Evolutionary conservation across 2,113 vertebrate genomes (phyloP).

Genomic region (Ctenomys sociabilis): DNA sequence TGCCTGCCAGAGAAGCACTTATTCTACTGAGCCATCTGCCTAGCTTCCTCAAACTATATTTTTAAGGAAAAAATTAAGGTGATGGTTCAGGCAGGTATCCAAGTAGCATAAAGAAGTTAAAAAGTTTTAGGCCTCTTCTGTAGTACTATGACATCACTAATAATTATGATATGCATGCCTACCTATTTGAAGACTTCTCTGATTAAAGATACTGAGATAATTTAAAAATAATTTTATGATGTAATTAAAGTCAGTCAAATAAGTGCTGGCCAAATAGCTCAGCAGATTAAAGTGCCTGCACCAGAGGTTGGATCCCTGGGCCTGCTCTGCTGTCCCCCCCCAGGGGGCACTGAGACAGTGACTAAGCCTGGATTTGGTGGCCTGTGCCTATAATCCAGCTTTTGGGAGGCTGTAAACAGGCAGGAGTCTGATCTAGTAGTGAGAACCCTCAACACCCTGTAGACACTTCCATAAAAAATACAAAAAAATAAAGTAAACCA

Average conservation of each 20-base stretch:
- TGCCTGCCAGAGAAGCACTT: too few relatives aligned
- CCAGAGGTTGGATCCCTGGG: too few relatives aligned
- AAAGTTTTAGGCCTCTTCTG: neutral
- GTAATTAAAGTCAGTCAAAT: slow-evolving; percentile 27
- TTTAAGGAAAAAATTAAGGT: slow-evolving; percentile 57
- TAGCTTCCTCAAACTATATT: neutral
- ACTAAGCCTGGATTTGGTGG: too few relatives aligned
- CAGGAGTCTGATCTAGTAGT: too few relatives aligned
- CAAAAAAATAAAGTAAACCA: neutral
- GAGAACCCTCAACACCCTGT: too few relatives aligned
- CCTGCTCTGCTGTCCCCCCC: too few relatives aligned
- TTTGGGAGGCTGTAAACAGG: too few relatives aligned
- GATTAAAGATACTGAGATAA: neutral
- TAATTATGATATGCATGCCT: neutral
- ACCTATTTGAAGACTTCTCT: slow-evolving; percentile 1
- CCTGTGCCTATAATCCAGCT: too few relatives aligned
- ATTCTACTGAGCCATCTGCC: too few relatives aligned
- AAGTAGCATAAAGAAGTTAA: neutral
- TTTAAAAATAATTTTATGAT: neutral
- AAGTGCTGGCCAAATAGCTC: neutral
- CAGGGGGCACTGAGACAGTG: too few relatives aligned
- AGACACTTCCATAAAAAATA: too few relatives aligned
- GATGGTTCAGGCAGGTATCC: neutral
- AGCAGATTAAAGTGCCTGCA: too few relatives aligned
- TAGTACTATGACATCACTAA: neutral